phyloP scores from a whole-genome alignment of 2,797 vertebrate species.

The Anolis apletophallus region DNA sequence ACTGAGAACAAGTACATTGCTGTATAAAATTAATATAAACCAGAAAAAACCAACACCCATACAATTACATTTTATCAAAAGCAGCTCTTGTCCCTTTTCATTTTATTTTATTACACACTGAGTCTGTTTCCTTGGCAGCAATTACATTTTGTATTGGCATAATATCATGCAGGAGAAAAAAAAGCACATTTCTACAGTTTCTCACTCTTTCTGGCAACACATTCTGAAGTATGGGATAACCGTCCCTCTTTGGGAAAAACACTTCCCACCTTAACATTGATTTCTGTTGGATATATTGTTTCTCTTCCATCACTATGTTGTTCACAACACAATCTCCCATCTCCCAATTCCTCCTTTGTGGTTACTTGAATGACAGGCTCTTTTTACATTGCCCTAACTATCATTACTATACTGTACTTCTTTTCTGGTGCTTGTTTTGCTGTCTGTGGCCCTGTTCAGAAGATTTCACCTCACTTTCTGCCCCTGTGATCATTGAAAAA shows the following conservation, averaged over 20 bases:
- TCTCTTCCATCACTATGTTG: neutral
- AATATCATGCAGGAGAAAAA: neutral
- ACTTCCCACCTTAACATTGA: neutral
- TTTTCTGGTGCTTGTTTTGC: too few relatives aligned
- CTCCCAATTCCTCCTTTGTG: neutral
- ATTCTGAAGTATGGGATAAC: neutral
- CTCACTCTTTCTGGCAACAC: neutral
- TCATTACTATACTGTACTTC: too few relatives aligned
- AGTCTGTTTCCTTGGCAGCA: constrained; percentile 9
- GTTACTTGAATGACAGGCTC: neutral
- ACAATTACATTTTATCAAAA: neutral
- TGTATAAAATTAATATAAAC: neutral
- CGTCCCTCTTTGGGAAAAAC: neutral
- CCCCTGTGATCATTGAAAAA: too few relatives aligned
- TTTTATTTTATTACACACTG: neutral
- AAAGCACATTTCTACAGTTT: constrained; percentile 2
- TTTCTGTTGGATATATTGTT: neutral
- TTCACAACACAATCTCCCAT: neutral
- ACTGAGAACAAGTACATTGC: neutral
- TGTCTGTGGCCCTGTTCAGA: too few relatives aligned
- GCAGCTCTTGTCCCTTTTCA: neutral
- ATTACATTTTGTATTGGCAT: constrained; percentile 3
- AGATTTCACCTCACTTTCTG: too few relatives aligned
- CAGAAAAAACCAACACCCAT: neutral
- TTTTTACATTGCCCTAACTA: too few relatives aligned